Evolutionary conservation across 1,140 invertebrate species (phyloP).

Genomic region (Eriosoma lanigerum): DNA sequence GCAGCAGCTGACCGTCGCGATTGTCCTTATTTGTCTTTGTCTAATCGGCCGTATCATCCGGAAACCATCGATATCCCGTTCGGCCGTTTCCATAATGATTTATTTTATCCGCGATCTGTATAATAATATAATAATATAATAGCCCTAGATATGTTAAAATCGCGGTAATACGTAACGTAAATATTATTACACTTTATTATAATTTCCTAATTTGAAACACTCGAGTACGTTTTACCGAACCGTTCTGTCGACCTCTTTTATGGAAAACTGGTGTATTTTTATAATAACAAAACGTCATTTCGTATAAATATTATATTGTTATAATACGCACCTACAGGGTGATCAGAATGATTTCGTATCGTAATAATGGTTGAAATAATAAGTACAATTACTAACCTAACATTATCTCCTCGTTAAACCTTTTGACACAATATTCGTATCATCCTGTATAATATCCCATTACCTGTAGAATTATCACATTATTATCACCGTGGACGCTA

Average conservation of each 20-base stretch:
- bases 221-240: background rate
- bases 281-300: too few relatives aligned
- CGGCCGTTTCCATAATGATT: background rate
- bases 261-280: background rate
- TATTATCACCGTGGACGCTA: too few relatives aligned
- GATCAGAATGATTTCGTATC: too few relatives aligned
- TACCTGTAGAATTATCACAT: too few relatives aligned
- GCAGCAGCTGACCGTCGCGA: background rate
- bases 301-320: too few relatives aligned
- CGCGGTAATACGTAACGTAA: too few relatives aligned
- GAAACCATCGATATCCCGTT: background rate
- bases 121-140: background rate
- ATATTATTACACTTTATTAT: background rate
- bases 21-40: constrained; percentile 11
- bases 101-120: background rate
- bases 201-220: background rate
- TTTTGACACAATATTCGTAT: too few relatives aligned
- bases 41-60: background rate
- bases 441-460: too few relatives aligned
- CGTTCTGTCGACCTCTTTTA: background rate
- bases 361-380: too few relatives aligned
- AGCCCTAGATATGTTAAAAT: background rate
- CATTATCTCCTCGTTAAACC: too few relatives aligned
- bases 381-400: too few relatives aligned
- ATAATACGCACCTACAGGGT: too few relatives aligned